These are phyloP conservation scores for Callospermophilus lateralis DNA, from an alignment of 2,113 vertebrate genomes.

Conservation along the genomic window DNA sequence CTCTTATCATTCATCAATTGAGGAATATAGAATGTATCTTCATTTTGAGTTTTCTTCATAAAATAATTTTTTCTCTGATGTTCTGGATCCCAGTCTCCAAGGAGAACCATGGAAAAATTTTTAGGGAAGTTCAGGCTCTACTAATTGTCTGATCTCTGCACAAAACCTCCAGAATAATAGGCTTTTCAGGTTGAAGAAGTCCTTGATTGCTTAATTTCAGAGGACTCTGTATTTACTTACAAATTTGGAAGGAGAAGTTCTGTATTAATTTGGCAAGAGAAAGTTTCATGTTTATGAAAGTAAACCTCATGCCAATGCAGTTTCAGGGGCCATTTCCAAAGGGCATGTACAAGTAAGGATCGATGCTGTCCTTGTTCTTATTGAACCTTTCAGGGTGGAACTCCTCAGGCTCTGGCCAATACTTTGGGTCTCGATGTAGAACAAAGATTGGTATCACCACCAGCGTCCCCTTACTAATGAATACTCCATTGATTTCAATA, in stretches of 20 bases:
- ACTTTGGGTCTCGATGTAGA: constrained; percentile 85
- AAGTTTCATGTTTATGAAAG: constrained; percentile 83
- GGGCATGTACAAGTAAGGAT: constrained; percentile 88
- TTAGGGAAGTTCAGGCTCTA: constrained; percentile 34
- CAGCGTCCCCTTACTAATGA: constrained; percentile 89
- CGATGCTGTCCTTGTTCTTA: constrained; percentile 85
- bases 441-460: constrained; percentile 86
- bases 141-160: neutral
- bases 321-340: constrained; percentile 91
- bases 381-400: constrained; percentile 94
- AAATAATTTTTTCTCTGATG: constrained; percentile 56
- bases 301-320: constrained; percentile 92
- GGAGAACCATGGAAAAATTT: constrained; percentile 27
- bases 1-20: rapidly evolving
- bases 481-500: constrained; percentile 88
- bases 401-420: constrained; percentile 90
- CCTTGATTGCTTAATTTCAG: constrained; percentile 54
- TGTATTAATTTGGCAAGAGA: constrained; percentile 82
- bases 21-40: neutral
- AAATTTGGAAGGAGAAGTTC: constrained; percentile 86
- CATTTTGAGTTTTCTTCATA: constrained; percentile 46
- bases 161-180: constrained; percentile 74
- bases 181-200: constrained; percentile 65
- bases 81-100: neutral
- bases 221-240: constrained; percentile 86